Evolutionary conservation across 37 sponge, comb jelly and placozoan species (phyloP), one percentile per base, ranked within the genome.

Genomic region (Halisarca cf. caerulea): DNA sequence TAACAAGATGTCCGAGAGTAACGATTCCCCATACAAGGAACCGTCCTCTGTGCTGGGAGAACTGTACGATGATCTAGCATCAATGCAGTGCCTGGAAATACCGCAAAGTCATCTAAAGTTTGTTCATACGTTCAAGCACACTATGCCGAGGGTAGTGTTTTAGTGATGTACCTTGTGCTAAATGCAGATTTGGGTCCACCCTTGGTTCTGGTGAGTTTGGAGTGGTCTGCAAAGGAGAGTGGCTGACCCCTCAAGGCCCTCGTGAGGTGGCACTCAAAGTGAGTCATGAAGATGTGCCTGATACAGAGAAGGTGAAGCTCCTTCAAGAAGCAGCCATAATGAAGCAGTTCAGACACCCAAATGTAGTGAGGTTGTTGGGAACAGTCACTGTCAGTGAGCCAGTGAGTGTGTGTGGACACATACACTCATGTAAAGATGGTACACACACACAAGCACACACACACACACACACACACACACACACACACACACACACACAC

Each of bases 321-420:
- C 64, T 62, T 28, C 64, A 62, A 62, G 64, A 62, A 62, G 64
- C 64, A 30, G 64, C 64, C n/a, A 62, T 62, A n/a, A 62, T 62
- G 64, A 62, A 62, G 30, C 64, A 62, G 64, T 62, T 62, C 15
- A 20, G 30, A 20, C 64, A 62, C 30, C 64, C n/a, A 15, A 30
- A 62, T 28, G 30, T 62, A 30, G 64, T 30, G 30, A 62, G 64
- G 64, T 7, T 62, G 64, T 62, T 30, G 30, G 64, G 64, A 15
- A 28, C 64, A 20, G 64, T 62, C 30, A 62, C 64, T 23, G 6
- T 62, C 64, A 62, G 64, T 62, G 64, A 62, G 6, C 64, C 64
- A 20, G 64, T 62, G 30, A 62, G 64, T 15, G 6, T 6, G 11
- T n/a, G n/a, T n/a, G n/a, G n/a, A n/a, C n/a, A n/a, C n/a, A n/a